Evolutionary conservation across 2,888 invertebrate species (phyloP).

Genomic region (Deroplatys truncata): DNA sequence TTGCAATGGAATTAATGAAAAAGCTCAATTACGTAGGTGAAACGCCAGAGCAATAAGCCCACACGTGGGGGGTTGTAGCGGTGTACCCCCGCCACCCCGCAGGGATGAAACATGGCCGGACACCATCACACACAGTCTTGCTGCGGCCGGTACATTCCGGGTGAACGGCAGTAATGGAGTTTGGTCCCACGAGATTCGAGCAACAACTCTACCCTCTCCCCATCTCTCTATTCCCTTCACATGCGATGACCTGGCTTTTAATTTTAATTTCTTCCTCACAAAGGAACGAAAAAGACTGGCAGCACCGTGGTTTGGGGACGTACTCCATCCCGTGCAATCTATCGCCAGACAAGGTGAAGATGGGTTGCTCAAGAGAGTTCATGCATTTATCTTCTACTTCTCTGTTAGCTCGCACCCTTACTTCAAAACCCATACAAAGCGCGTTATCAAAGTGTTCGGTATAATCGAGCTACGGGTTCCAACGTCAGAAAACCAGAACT

Average conservation of each 20-base stretch:
- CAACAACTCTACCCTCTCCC: not conserved
- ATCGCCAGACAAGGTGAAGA: not conserved
- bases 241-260: conserved; percentile 17
- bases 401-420: not conserved
- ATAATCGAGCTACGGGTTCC: too few species aligned
- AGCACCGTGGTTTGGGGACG: not conserved
- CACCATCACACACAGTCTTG: not conserved
- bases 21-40: not conserved
- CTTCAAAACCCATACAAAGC: too few species aligned
- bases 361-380: not conserved
- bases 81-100: not conserved
- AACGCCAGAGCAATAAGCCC: not conserved
- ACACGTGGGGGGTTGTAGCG: not conserved
- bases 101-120: not conserved
- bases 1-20: not conserved
- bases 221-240: not conserved
- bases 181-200: not conserved
- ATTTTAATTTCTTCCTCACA: conserved; percentile 18
- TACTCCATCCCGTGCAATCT: not conserved
- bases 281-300: not conserved
- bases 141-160: conserved; percentile 5
- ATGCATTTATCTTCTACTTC: not conserved
- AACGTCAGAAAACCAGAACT: too few species aligned
- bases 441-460: too few species aligned
- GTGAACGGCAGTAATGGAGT: conserved; percentile 13